Evolutionary conservation across 64 coral and sea anemone genomes (phyloP).

Genomic region (Acropora yongei): DNA sequence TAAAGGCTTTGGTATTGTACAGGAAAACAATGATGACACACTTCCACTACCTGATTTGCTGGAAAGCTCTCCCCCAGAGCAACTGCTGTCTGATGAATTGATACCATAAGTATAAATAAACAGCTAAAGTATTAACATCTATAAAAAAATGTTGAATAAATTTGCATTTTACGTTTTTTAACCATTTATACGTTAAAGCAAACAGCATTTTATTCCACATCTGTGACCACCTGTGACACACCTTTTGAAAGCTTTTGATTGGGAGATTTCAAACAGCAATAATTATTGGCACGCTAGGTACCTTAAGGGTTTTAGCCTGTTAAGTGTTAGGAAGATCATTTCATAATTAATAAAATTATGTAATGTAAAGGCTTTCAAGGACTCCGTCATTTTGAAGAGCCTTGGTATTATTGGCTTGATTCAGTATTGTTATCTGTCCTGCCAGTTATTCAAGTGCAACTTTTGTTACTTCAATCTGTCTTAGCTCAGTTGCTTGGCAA

Average conservation of each 20-base stretch:
- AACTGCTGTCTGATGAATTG: background rate
- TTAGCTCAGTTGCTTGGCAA: conserved; percentile 15
- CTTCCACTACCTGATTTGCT: conserved; percentile 47
- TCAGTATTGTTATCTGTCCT: background rate
- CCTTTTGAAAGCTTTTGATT: conserved; percentile 17
- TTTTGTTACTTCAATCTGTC: background rate
- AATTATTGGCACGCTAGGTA: background rate
- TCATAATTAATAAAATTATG: conserved; percentile 7
- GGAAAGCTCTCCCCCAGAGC: conserved; percentile 23
- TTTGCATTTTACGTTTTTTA: conserved; percentile 14
- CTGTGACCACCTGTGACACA: background rate
- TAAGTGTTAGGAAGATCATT: conserved; percentile 31
- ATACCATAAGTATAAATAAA: conserved; percentile 34
- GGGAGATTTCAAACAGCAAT: background rate
- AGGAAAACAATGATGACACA: conserved; percentile 62
- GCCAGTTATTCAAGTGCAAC: conserved; percentile 9
- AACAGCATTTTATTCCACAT: background rate
- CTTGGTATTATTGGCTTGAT: background rate
- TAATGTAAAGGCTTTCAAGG: background rate
- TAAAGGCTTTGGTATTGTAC: conserved; percentile 67
- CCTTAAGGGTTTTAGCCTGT: background rate
- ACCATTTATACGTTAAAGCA: conserved; percentile 13
- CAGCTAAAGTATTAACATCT: background rate
- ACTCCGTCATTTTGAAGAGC: background rate
- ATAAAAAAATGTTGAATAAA: conserved; percentile 1